Conservation (phyloP, 1,140 invertebrate species). For the Drosophila sulfurigaster region DNA sequence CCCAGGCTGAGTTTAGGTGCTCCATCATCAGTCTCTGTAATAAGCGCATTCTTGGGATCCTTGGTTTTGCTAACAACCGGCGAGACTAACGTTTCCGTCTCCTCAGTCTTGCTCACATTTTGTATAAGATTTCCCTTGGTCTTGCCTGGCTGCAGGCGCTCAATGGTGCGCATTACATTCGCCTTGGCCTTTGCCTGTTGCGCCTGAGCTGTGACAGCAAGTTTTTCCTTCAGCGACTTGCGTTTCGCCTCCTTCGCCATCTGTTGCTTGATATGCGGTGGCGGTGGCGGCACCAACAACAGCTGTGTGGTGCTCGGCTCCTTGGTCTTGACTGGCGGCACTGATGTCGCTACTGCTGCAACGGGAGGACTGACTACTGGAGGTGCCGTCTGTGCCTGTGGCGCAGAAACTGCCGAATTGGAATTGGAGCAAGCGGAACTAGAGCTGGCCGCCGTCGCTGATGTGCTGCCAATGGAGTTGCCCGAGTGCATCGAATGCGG, state of each 20-base stretch:
- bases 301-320: constrained; percentile 82
- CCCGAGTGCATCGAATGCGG: constrained; percentile 80
- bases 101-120: constrained; percentile 85
- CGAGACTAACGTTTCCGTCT: constrained; percentile 61
- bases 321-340: constrained; percentile 84
- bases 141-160: constrained; percentile 92
- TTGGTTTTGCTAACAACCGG: constrained; percentile 85
- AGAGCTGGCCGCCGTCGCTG: constrained; percentile 67
- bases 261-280: constrained; percentile 80
- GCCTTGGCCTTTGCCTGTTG: constrained; percentile 86
- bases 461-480: constrained; percentile 79
- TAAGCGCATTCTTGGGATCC: constrained; percentile 86
- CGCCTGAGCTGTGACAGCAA: constrained; percentile 61
- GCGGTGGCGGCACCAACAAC: constrained; percentile 72
- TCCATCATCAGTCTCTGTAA: constrained; percentile 87
- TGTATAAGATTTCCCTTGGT: constrained; percentile 92
- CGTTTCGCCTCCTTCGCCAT: constrained; percentile 81
- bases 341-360: constrained; percentile 43
- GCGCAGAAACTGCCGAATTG: constrained; percentile 24
- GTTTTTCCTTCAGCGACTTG: constrained; percentile 79
- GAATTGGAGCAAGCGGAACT: constrained; percentile 49
- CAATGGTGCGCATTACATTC: constrained; percentile 92
- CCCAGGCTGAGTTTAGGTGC: constrained; percentile 93
- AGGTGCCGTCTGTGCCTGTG: not conserved
- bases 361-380: not conserved